Percentiles rank a stretch among this genome's conserved stretches.
Evolutionary conservation across 1,140 invertebrate genomes (phyloP).

Genomic region (Metaphire vulgaris): DNA sequence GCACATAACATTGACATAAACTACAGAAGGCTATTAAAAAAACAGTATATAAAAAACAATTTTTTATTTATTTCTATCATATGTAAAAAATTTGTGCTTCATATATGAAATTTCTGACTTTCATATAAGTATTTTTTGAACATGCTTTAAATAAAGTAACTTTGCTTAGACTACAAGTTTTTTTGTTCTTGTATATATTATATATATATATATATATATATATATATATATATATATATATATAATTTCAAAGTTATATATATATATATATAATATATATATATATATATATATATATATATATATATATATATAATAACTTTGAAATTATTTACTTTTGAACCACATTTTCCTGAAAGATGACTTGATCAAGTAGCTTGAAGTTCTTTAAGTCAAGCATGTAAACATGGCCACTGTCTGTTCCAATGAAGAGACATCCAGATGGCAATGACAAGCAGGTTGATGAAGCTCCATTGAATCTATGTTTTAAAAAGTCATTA

Average conservation of each 20-base stretch:
- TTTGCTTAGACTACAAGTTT: no score
- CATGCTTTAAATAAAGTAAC: no score
- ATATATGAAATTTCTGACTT: no score
- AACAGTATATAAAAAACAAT: no score
- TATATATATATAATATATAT: constrained; percentile 17
- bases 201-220: constrained; percentile 29
- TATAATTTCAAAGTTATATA: constrained; percentile 1
- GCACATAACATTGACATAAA: no score
- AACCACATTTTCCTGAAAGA: constrained; percentile 10
- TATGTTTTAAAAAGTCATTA: background rate
- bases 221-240: constrained; percentile 22
- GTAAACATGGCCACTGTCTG: constrained; percentile 13
- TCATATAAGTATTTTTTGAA: no score
- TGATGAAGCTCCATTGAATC: background rate
- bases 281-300: constrained; percentile 10
- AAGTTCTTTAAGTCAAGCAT: constrained; percentile 2
- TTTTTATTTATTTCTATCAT: no score
- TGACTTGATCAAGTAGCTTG: constrained; percentile 11
- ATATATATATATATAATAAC: no score
- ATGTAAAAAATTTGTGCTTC: no score
- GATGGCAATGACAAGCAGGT: background rate
- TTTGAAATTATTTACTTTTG: constrained; percentile 14
- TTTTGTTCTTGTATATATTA: no score
- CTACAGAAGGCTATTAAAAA: no score
- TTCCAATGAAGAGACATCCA: constrained; percentile 1